Conservation (phyloP, 1,140 invertebrate genomes). For the Ceratina australensis region DNA sequence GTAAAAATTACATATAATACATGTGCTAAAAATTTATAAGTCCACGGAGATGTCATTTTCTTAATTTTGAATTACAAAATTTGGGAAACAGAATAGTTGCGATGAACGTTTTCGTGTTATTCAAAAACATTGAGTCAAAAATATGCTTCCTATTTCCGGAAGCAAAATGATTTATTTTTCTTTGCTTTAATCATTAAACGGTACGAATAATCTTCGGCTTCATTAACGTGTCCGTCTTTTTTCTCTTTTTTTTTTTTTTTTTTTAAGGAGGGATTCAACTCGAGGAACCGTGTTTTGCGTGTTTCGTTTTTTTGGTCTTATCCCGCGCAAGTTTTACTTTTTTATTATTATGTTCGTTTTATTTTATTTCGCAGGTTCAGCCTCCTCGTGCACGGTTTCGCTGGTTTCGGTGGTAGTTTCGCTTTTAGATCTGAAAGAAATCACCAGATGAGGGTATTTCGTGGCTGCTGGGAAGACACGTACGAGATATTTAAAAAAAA, state of each 20-base stretch:
- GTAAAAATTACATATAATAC: not conserved
- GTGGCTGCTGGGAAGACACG: slow-evolving; percentile 54
- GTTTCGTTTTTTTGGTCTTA: not conserved
- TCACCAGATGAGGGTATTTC: slow-evolving; percentile 70
- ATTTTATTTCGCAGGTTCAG: slow-evolving; percentile 63
- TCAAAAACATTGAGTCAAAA: slow-evolving; percentile 33
- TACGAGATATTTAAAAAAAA: slow-evolving; percentile 32
- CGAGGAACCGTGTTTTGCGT: not conserved
- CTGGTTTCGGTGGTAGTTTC: slow-evolving; percentile 73
- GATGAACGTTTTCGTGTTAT: not conserved
- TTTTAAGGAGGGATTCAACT: not conserved
- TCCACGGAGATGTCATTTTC: too few species aligned
- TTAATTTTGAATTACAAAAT: too few species aligned
- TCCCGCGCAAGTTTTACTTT: slow-evolving; percentile 2
- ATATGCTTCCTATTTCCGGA: slow-evolving; percentile 41
- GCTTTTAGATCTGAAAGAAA: slow-evolving; percentile 80
- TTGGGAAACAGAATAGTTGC: slow-evolving; percentile 27
- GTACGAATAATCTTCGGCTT: slow-evolving; percentile 52
- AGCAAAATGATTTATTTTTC: slow-evolving; percentile 61
- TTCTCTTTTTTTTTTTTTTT: slow-evolving; percentile 2
- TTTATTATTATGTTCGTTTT: slow-evolving; percentile 20
- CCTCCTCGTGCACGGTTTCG: slow-evolving; percentile 73
- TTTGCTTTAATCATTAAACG: slow-evolving; percentile 35
- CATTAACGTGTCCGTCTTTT: slow-evolving; percentile 10
- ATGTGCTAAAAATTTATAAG: too few species aligned